Conservation (phyloP, 1,140 invertebrate species). For the Drosophila novamexicana region DNA sequence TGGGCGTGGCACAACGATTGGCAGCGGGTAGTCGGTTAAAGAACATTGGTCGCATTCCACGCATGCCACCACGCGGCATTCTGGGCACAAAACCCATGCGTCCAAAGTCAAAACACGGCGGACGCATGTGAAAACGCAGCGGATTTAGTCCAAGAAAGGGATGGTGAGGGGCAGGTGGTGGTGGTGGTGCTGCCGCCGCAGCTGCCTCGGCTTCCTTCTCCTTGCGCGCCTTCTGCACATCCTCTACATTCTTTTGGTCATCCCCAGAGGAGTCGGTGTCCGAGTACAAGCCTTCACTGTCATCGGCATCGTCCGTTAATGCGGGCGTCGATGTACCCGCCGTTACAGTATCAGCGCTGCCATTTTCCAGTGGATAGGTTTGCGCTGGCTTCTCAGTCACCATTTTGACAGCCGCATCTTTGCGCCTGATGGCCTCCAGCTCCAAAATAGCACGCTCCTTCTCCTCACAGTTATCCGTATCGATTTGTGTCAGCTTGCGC, state of each 20-base stretch:
- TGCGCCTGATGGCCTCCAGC: slow-evolving; percentile 36
- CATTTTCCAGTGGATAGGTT: slow-evolving; percentile 28
- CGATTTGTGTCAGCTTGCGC: slow-evolving; percentile 58
- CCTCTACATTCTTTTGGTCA: slow-evolving; percentile 52
- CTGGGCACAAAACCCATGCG: slow-evolving; percentile 63
- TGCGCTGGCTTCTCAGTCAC: background rate
- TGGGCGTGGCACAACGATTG: slow-evolving; percentile 33
- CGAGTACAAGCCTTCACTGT: slow-evolving; percentile 72
- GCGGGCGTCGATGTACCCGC: background rate
- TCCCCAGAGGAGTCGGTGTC: slow-evolving; percentile 66
- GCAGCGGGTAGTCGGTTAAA: slow-evolving; percentile 34
- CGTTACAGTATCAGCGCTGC: slow-evolving; percentile 1
- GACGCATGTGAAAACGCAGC: slow-evolving; percentile 62
- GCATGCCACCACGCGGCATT: slow-evolving; percentile 61
- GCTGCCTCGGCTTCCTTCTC: slow-evolving; percentile 69
- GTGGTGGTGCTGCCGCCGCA: slow-evolving; percentile 43
- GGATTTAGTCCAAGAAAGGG: slow-evolving; percentile 49
- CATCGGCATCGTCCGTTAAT: slow-evolving; percentile 46
- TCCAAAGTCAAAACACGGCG: slow-evolving; percentile 53
- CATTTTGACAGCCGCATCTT: slow-evolving; percentile 20
- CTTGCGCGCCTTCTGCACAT: slow-evolving; percentile 67
- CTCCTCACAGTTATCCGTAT: slow-evolving; percentile 30
- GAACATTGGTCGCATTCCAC: slow-evolving; percentile 54
- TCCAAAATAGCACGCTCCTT: slow-evolving; percentile 27
- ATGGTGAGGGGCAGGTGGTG: slow-evolving; percentile 7